Base-by-base conservation (phyloP, 2,888 invertebrate genomes). In the Campoplex nolae region DNA sequence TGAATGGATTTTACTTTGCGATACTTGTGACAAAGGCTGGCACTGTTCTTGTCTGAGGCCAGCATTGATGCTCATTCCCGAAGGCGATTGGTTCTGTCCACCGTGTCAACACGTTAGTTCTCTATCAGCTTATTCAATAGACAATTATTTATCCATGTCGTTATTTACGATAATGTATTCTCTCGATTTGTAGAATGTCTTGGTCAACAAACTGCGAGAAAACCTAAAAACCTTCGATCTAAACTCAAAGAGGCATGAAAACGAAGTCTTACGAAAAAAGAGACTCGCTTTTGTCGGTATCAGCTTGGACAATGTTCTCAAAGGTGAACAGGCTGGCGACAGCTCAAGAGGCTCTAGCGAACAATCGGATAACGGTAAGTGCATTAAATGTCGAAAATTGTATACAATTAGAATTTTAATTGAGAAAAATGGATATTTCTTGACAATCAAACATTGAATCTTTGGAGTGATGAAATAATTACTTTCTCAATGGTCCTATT, bases 81-180 rank as follows among this genome's bases (percentile, higher is more conserved):
- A 99, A 93, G 99, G 99, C 0, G 98, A 99, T 94, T 99, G 99
- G 99, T 98, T 96, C 95, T 99, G 99, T 94, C 99, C 99, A 51
- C 98, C 98, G 0, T 99, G 99, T 95, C 98, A 98, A 94, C 99
- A 99, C 95, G 98, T 98, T 92, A 96, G 97, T 95, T 89, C 42
- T 11, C 58, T 83, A 62, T 62, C 13, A 3, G 2, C 11, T 32
- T 16, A 16, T 16, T 28, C 62, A 62, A 32, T 7, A 28, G 32
- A 13, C 16, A 32, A 16, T 58, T 23, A 13, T n/a, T 35, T 45
- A 28, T 8, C n/a, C 9, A 58, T 67, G 48, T 68, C 58, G 35
- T 83, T 8, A 18, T 56, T 28, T 35, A 62, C 45, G 38, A 62
- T 18, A 42, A 65, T 42, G 23, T 28, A 13, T 71, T 76, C 51